Evolutionary conservation across 1,140 invertebrate species (phyloP), one percentile per base, ranked within the genome.

Genomic region (Globodera ellingtonae): DNA sequence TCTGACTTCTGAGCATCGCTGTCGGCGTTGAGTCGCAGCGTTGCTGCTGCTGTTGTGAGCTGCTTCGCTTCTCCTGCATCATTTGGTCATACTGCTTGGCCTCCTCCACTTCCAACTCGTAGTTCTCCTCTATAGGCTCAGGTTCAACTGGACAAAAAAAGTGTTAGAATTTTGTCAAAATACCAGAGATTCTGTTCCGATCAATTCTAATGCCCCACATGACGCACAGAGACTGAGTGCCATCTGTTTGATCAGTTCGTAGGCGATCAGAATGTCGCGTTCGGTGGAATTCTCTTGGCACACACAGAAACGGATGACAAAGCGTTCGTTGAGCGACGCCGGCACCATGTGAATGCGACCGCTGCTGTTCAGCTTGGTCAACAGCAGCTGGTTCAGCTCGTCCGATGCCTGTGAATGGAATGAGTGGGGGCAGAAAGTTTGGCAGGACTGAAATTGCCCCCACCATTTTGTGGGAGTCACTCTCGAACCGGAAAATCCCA

Each of bases 321-420:
- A 89, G 35, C 75, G 65, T 65, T 67, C 87, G 48, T 81, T 84
- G 15, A 89, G 75, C 9, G 87, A 89, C 8, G 87, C 87, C 21
- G 87, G 87, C 3, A 87, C 86, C 86, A 86, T 86, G 65, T 87
- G 67, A 48, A 84, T 82, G 48, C 47, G 15, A 44, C 96, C 96
- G 6, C 95, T 97, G 75, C 94, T 95, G 87, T 99, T 99, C 81
- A 99, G 96, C 72, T 93, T 93, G 73, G 95, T 95, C 74, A 99
- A 90, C 4, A 99, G 91, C 88, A 95, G 96, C 90, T 98, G 95
- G 90, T 98, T 99, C 18, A 97, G 87, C 84, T 94, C 93, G 87
- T 98, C 95, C 10, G 93, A 92, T 47, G 95, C 95, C 75, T 77
- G 5, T 21, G 3, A 52, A 50, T 44, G 35, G 15, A 74, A 50